Base-by-base conservation (phyloP, 2,888 invertebrate genomes). In the Chymomyza procnemis region DNA sequence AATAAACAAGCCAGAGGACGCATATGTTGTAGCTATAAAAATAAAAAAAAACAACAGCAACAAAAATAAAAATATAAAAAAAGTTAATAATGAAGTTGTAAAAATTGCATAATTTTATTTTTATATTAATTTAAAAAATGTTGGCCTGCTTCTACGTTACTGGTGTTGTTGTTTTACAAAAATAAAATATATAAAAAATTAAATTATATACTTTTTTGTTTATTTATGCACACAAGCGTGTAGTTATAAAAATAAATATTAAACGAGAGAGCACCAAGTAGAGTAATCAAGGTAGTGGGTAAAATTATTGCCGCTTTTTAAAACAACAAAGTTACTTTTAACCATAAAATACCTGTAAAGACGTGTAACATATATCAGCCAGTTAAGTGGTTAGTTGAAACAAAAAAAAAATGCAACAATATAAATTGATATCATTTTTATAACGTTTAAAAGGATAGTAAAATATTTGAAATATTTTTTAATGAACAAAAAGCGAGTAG, bases 41-140 rank as follows among this genome's bases (percentile, higher is more conserved):
- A 67, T 18, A 41, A 19, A 61, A 71, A 68, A 18, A 67, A 80
- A 69, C 66, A 72, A 72, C 41, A 73, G 63, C 26, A 54, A 61
- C 52, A 67, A 52, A 22, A 80, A 80, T 6, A 26, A 22, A 46
- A 54, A 57, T 54, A 67, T 47, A 30, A 66, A 66, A 71, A 80
- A 80, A 81, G 71, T 73, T 78, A 68, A 85, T 85, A 85, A 85
- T 81, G 80, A 85, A 80, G 80, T 82, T 81, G 68, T 76, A 67
- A 71, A 82, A 85, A 85, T 82, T 76, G 81, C 73, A 74, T 69
- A 71, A 71, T 79, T 75, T 79, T 67, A 18, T 19, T 76, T 76
- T 74, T 76, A 72, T 71, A 78, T 82, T 79, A 74, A 76, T 85
- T 79, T 60, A 62, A 79, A 61, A 67, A 74, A 70, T n/a, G n/a